A percentile compares a stretch with the other conserved stretches of the same genome.
phyloP scores from a whole-genome alignment of 2,888 invertebrate species.

The Tridacna gigas region DNA sequence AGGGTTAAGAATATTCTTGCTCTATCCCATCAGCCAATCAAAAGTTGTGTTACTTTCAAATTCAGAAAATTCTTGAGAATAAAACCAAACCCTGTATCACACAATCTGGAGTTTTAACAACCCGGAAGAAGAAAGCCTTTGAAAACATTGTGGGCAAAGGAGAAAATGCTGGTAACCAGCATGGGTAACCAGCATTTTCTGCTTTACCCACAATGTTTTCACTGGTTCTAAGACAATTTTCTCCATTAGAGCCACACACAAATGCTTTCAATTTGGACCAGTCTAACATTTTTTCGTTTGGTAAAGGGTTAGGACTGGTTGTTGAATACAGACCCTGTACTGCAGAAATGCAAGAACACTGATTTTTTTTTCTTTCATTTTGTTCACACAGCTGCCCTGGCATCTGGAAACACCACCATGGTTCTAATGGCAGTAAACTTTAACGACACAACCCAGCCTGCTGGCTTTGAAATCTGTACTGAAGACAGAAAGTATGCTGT shows the following conservation, averaged over 20 bases:
- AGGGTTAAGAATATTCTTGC: no score
- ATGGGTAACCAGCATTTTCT: not conserved
- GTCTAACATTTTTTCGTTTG: not conserved
- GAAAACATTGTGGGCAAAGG: not conserved
- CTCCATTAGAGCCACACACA: no score
- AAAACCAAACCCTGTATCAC: no score
- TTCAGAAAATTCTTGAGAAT: no score
- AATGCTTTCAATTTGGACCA: not conserved
- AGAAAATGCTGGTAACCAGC: not conserved
- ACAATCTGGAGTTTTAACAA: no score
- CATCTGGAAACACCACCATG: constrained; percentile 88
- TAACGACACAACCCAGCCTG: constrained; percentile 95
- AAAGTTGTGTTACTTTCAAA: no score
- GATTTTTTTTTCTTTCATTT: not conserved
- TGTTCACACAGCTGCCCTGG: constrained; percentile 85
- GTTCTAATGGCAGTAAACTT: constrained; percentile 94
- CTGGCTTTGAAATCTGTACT: constrained; percentile 90
- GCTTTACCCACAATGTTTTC: not conserved
- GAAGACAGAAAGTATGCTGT: constrained; percentile 76
- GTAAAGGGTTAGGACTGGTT: not conserved
- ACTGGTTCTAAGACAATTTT: no score
- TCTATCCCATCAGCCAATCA: no score
- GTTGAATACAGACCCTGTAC: no score
- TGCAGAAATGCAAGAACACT: no score
- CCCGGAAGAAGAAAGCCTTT: no score